Evolutionary conservation across 2,113 vertebrate species (phyloP).

Genomic region (Macrotis lagotis): DNA sequence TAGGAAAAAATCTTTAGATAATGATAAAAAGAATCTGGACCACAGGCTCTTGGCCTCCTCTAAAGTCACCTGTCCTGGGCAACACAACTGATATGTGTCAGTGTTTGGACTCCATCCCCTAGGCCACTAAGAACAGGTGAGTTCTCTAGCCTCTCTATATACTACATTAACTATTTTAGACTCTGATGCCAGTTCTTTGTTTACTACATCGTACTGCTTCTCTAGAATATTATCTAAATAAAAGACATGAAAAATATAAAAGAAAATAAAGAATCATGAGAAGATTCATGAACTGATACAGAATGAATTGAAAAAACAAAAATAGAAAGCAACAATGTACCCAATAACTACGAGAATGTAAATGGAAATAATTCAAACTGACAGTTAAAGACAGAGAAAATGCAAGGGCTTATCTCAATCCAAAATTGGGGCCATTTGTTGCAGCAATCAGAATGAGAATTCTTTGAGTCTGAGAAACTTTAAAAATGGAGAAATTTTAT

Average conservation of each 20-base stretch:
- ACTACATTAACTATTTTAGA: neutral
- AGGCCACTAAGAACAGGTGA: neutral
- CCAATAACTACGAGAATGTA: neutral
- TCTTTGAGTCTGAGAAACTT: neutral
- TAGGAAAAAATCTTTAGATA: neutral
- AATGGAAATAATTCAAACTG: neutral
- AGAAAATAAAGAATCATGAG: neutral
- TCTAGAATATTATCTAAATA: neutral
- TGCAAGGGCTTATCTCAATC: neutral
- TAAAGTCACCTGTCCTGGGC: neutral
- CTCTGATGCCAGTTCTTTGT: neutral
- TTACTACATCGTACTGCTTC: neutral
- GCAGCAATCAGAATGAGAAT: neutral
- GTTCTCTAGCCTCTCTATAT: neutral
- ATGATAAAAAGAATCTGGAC: neutral
- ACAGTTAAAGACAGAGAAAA: neutral
- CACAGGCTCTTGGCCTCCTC: neutral
- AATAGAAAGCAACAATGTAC: neutral
- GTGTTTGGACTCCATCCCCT: neutral
- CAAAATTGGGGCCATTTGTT: neutral
- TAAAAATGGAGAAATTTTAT: neutral
- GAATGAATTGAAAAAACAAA: neutral
- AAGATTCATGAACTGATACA: neutral
- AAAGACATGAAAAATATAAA: neutral
- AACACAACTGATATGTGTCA: neutral